Evolutionary conservation across 2,797 vertebrate species (phyloP).

Genomic region (Chelmon rostratus): DNA sequence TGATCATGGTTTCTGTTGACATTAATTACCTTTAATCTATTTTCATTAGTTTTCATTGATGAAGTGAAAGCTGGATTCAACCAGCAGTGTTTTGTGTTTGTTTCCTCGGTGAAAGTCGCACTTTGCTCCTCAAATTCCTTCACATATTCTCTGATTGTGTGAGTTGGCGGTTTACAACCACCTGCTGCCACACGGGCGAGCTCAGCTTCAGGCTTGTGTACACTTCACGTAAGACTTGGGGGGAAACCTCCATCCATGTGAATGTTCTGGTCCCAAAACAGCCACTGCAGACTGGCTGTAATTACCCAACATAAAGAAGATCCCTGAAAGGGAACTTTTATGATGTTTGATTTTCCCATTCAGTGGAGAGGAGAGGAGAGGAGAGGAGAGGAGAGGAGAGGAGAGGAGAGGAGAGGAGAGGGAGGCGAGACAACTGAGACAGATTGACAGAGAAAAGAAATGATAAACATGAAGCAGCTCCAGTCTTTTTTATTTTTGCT

Average conservation of each 20-base stretch:
- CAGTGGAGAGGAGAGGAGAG: background rate
- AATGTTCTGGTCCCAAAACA: background rate
- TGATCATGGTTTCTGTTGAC: too few relatives aligned
- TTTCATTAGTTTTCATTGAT: too few relatives aligned
- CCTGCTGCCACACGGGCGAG: background rate
- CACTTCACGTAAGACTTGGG: background rate
- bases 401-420: background rate
- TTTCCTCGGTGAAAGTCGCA: background rate
- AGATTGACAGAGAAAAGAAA: background rate
- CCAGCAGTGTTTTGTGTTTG: too few relatives aligned
- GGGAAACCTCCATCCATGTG: background rate
- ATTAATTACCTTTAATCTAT: too few relatives aligned
- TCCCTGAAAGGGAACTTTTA: slow-evolving; percentile 43
- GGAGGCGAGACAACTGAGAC: background rate
- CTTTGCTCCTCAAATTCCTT: slow-evolving; percentile 22
- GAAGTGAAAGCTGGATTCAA: too few relatives aligned
- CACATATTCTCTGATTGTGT: slow-evolving; percentile 21
- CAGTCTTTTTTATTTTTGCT: background rate
- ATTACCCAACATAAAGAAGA: slow-evolving; percentile 51
- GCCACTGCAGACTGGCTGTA: slow-evolving; percentile 1
- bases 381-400: too few relatives aligned
- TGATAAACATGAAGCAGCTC: background rate
- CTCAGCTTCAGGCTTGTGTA: slow-evolving; percentile 7
- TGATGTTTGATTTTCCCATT: slow-evolving; percentile 72
- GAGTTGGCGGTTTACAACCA: slow-evolving; percentile 1